Evolutionary conservation across 2,888 invertebrate species (phyloP).

Genomic region (Heterodera filipjevi): DNA sequence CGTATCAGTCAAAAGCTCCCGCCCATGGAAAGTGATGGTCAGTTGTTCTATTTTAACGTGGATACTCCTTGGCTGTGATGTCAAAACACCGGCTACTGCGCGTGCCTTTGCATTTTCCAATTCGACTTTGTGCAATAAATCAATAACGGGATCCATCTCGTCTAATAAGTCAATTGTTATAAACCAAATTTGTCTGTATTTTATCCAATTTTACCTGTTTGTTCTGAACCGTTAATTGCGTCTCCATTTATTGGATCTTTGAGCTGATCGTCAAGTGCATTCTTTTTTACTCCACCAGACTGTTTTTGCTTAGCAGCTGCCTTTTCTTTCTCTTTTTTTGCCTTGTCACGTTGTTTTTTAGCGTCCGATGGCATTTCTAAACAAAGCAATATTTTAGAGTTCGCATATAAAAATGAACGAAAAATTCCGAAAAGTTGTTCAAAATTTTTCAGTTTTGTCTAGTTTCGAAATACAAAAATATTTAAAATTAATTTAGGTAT

Average conservation of each 20-base stretch:
- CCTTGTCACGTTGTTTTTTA: constrained; percentile 94
- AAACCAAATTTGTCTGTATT: not conserved
- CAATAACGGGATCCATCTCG: constrained; percentile 56
- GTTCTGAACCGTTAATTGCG: constrained; percentile 18
- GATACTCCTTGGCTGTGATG: constrained; percentile 90
- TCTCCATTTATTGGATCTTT: not conserved
- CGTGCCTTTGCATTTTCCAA: constrained; percentile 86
- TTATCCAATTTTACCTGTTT: not conserved
- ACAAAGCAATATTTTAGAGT: no score
- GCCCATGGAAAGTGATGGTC: constrained; percentile 96
- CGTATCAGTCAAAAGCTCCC: constrained; percentile 92
- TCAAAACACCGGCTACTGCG: constrained; percentile 90
- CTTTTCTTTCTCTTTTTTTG: constrained; percentile 80
- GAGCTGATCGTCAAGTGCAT: constrained; percentile 15
- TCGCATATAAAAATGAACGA: no score
- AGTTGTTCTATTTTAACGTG: constrained; percentile 86
- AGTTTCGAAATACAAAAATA: no score
- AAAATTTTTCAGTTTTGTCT: no score
- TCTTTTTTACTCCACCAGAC: constrained; percentile 22
- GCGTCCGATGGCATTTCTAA: constrained; percentile 91
- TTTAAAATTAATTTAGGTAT: no score
- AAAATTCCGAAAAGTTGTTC: no score
- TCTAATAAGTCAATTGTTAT: not conserved
- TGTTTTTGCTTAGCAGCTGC: constrained; percentile 27
- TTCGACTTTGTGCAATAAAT: constrained; percentile 71